These are phyloP conservation scores for Eristalis tenax DNA, from an alignment of 2,888 invertebrate species.

Conservation along the genomic window DNA sequence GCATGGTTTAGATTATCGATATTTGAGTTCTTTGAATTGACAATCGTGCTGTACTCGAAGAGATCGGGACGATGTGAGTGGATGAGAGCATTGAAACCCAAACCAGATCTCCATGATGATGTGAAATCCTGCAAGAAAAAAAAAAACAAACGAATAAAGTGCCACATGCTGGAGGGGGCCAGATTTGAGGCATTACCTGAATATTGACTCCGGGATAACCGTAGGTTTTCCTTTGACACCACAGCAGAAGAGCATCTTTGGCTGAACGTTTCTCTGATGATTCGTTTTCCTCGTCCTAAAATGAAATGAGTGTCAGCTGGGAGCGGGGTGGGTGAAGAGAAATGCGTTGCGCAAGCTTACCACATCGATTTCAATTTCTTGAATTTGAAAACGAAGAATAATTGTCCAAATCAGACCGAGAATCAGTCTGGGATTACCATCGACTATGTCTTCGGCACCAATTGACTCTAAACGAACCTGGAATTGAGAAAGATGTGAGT, in stretches of 20 bases:
- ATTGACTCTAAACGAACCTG: conserved; percentile 98
- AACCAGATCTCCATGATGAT: conserved; percentile 96
- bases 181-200: conserved; percentile 79
- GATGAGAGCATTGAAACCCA: conserved; percentile 99
- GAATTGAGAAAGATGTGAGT: neutral
- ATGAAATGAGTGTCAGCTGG: conserved; percentile 11
- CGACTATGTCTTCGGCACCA: conserved; percentile 99
- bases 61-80: conserved; percentile 98
- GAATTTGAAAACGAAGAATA: conserved; percentile 99
- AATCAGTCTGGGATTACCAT: conserved; percentile 97
- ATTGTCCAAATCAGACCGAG: conserved; percentile 99
- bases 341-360: conserved; percentile 83
- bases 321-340: neutral
- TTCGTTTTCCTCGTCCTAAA: conserved; percentile 95
- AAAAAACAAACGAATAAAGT: neutral
- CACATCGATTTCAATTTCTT: conserved; percentile 98
- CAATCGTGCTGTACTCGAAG: conserved; percentile 92
- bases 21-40: conserved; percentile 87
- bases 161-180: too few species aligned
- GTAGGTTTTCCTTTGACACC: conserved; percentile 99
- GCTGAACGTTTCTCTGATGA: conserved; percentile 99
- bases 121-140: conserved; percentile 86
- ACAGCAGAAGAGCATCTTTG: conserved; percentile 97
- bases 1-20: conserved; percentile 98
- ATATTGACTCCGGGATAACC: conserved; percentile 95